Base-by-base conservation (phyloP, 2,797 vertebrate genomes). In the Anabas testudineus region DNA sequence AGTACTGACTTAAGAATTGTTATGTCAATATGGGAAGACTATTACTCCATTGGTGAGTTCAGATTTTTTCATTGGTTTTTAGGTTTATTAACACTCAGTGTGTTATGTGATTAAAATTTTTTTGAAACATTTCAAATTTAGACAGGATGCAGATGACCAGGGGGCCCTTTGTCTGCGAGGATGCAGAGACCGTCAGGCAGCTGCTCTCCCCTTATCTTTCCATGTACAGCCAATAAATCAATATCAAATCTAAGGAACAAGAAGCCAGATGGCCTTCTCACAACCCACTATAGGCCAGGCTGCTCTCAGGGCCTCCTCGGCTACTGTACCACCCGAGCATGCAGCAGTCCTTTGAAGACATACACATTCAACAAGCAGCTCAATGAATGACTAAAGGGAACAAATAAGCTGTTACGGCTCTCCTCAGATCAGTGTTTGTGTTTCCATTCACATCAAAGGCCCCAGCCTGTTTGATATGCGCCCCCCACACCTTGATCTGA, bases 371-470 rank as follows among this genome's bases (percentile, higher is more conserved):
- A 93, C 90, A 87, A 88, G 89, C 83, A 69, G 86, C 65, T 90
- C 89, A 91, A 92, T 94, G 94, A 95, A 95, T 95, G 93, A 94
- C 94, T 94, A 94, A 94, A 94, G 92, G 91, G 93, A 93, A 95
- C 94, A 95, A 95, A 95, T 94, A 95, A 93, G 93, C 92, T 90
- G 92, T 95, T 95, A 95, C 92, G 92, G 94, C 93, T 93, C 84
- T 85, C 81, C 91, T 93, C 90, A 93, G 91, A 94, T 91, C 91
- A 91, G 84, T 93, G 93, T 94, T 94, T 94, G 93, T 94, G 91
- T 95, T 94, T 93, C 91, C 86, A 86, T 90, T 85, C 87, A 94
- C 94, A 92, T 95, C 94, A 95, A 95, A 95, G 93, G 76, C 78
- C 49, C 5, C 19, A 0, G 55, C 85, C 76, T 93, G 93, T 95